A percentile compares a stretch with the other conserved stretches of the same genome.
phyloP scores from a whole-genome alignment of 2,888 invertebrate species.

The Melangyna quadrimaculata region DNA sequence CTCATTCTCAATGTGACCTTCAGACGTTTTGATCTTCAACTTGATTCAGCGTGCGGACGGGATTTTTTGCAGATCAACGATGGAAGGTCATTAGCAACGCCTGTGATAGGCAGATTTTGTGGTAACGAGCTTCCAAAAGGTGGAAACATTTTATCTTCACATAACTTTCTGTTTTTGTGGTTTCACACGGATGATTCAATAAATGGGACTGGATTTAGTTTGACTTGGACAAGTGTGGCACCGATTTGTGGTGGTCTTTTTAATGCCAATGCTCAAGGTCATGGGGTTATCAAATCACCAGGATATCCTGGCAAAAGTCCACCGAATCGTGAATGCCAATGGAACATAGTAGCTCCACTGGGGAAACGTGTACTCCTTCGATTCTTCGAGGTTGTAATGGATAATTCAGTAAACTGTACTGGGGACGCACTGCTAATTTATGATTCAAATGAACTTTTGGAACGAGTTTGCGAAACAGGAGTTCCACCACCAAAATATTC shows the following conservation, averaged over 20 bases:
- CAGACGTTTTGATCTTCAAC: slow-evolving; percentile 85
- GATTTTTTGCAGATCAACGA: slow-evolving; percentile 93
- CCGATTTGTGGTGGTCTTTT: slow-evolving; percentile 88
- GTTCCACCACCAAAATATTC: slow-evolving; percentile 88
- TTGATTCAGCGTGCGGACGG: slow-evolving; percentile 83
- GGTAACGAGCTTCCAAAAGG: slow-evolving; percentile 86
- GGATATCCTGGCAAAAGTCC: slow-evolving; percentile 94
- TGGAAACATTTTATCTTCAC: slow-evolving; percentile 88
- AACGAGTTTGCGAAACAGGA: slow-evolving; percentile 86
- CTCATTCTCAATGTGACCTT: slow-evolving; percentile 91
- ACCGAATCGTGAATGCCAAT: slow-evolving; percentile 89
- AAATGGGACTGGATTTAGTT: slow-evolving; percentile 85
- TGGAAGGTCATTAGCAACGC: slow-evolving; percentile 87
- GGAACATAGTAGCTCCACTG: slow-evolving; percentile 86
- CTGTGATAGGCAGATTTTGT: slow-evolving; percentile 90
- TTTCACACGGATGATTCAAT: slow-evolving; percentile 88
- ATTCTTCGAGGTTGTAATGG: slow-evolving; percentile 84
- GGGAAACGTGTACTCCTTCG: slow-evolving; percentile 90
- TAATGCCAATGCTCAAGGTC: slow-evolving; percentile 80
- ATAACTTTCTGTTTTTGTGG: slow-evolving; percentile 89
- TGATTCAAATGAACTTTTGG: slow-evolving; percentile 82
- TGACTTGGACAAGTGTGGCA: slow-evolving; percentile 88
- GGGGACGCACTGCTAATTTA: slow-evolving; percentile 74
- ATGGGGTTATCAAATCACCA: slow-evolving; percentile 91
- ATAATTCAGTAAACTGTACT: slow-evolving; percentile 74